phyloP scores from a whole-genome alignment of 1,140 invertebrate species.

The Drosophila varians region DNA sequence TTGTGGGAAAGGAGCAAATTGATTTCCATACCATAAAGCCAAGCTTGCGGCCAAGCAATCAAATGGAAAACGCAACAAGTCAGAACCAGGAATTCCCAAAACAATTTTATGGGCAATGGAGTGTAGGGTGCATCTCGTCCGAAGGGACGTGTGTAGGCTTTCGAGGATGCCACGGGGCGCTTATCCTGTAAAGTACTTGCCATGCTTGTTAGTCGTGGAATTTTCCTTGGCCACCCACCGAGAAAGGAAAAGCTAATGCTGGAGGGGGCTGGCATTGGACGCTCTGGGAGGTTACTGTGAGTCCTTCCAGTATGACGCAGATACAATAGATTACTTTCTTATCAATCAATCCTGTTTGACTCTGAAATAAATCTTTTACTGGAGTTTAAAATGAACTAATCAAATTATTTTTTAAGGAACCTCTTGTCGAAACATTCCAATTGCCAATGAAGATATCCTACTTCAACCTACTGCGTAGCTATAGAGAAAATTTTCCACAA shows the following conservation, averaged over 20 bases:
- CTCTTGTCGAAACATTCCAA: background rate
- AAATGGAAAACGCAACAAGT: constrained; percentile 54
- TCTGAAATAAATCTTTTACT: too few species aligned
- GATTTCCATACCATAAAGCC: constrained; percentile 37
- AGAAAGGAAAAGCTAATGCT: too few species aligned
- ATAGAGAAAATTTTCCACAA: background rate
- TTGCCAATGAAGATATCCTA: constrained; percentile 15
- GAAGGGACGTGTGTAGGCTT: constrained; percentile 20
- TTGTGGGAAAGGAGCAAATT: constrained; percentile 47
- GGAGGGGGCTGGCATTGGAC: background rate
- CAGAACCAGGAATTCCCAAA: constrained; percentile 39
- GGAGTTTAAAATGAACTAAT: background rate
- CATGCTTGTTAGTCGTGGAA: constrained; percentile 46
- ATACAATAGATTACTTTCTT: too few species aligned
- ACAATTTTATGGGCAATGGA: constrained; percentile 11
- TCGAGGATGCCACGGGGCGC: constrained; percentile 46
- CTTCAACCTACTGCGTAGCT: background rate
- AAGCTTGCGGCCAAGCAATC: constrained; percentile 15
- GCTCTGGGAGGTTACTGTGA: constrained; percentile 9
- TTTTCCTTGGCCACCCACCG: constrained; percentile 33
- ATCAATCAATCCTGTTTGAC: background rate
- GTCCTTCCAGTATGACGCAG: too few species aligned
- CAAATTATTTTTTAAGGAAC: background rate
- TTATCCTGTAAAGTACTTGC: constrained; percentile 54
- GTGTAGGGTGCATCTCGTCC: constrained; percentile 13